These are phyloP conservation scores for Spea multiplicata DNA, from an alignment of 2,113 vertebrate genomes.

Conservation along the genomic window DNA sequence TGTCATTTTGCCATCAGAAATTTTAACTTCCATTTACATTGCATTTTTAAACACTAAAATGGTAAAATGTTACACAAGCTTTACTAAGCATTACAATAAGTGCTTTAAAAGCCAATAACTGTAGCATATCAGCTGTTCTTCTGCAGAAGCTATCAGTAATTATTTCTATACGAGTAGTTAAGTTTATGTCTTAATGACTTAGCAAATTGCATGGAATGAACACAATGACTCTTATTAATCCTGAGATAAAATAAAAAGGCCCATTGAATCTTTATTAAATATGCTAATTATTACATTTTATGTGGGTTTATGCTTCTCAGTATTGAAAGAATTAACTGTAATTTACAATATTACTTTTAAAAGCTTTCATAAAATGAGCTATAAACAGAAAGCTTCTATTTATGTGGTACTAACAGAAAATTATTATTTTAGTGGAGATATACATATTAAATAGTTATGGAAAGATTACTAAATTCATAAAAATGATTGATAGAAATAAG, in stretches of 20 bases:
- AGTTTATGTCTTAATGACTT: conserved; percentile 39
- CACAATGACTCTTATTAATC: conserved; percentile 41
- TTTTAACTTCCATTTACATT: background rate
- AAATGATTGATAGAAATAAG: conserved; percentile 41
- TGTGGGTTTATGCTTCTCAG: conserved; percentile 38
- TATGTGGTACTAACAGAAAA: conserved; percentile 10
- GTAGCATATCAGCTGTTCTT: conserved; percentile 15
- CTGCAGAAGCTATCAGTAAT: conserved; percentile 35
- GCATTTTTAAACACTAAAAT: background rate
- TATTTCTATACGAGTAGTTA: conserved; percentile 43
- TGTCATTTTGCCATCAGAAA: background rate
- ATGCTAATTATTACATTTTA: conserved; percentile 51
- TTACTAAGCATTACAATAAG: conserved; percentile 22
- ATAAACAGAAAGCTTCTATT: conserved; percentile 26
- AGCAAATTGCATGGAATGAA: conserved; percentile 47
- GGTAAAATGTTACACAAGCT: conserved; percentile 14
- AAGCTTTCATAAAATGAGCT: conserved; percentile 15
- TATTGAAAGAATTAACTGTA: conserved; percentile 49
- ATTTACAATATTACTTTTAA: conserved; percentile 44
- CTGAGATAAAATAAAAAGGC: conserved; percentile 37
- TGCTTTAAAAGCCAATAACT: conserved; percentile 30
- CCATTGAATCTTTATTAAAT: conserved; percentile 48
- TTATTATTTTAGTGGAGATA: conserved; percentile 2
- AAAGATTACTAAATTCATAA: conserved; percentile 48
- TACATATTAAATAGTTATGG: conserved; percentile 19